These are phyloP conservation scores for Pteronotus mesoamericanus DNA, from an alignment of 2,797 vertebrate genomes.

Conservation along the genomic window DNA sequence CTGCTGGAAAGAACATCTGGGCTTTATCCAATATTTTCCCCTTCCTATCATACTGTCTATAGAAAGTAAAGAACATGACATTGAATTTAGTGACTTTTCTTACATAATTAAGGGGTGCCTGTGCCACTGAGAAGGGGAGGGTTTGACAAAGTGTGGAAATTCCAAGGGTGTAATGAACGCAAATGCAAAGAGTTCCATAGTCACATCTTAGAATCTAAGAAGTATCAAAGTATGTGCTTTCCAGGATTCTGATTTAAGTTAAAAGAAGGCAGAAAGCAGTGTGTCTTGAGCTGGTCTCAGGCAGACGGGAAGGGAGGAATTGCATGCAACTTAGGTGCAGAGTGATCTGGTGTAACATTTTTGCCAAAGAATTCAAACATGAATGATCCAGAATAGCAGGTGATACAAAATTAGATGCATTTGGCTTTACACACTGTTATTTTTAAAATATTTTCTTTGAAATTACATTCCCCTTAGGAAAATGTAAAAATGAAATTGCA, in stretches of 20 bases:
- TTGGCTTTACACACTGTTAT: not conserved
- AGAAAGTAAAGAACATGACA: not conserved
- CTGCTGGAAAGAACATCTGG: not conserved
- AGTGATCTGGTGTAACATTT: not conserved
- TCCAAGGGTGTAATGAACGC: not conserved
- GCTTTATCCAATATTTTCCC: not conserved
- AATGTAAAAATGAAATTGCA: not conserved
- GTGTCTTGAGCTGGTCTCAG: not conserved
- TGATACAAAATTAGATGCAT: not conserved
- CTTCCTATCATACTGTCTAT: not conserved
- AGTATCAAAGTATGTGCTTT: not conserved
- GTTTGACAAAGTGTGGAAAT: not conserved
- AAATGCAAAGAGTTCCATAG: not conserved
- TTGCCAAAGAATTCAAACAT: not conserved
- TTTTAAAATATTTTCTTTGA: not conserved
- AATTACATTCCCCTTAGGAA: conserved; percentile 5
- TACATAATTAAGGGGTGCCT: not conserved
- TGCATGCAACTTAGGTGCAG: not conserved
- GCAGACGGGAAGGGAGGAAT: not conserved
- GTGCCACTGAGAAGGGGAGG: not conserved
- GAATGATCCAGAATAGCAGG: not conserved
- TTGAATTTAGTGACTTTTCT: not conserved
- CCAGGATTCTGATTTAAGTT: not conserved
- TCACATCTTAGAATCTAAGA: not conserved
- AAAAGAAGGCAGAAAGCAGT: not conserved